These are phyloP conservation scores for Naso thynnoides DNA, from an alignment of 2,797 vertebrate genomes.

Conservation along the genomic window DNA sequence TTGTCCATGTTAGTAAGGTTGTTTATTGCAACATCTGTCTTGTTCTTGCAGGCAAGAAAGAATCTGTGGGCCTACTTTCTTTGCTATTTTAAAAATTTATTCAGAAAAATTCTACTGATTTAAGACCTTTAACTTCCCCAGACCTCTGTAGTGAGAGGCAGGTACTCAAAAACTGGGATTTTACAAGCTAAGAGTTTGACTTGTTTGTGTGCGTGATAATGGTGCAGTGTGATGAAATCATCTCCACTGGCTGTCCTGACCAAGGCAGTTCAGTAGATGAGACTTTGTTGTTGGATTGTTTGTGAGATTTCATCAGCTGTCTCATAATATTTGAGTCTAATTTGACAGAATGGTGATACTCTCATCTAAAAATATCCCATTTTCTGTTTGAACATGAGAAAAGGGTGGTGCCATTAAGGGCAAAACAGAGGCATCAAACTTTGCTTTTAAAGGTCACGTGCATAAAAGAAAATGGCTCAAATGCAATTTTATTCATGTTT, in stretches of 20 bases:
- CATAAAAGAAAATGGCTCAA: no score
- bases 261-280: slow-evolving; percentile 13
- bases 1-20: no score
- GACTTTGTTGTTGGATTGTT: slow-evolving; percentile 38
- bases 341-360: slow-evolving; percentile 60
- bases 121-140: not conserved
- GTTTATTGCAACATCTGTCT: not conserved
- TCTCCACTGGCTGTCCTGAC: slow-evolving; percentile 12
- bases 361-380: slow-evolving; percentile 52
- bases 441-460: no score
- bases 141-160: not conserved
- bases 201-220: not conserved
- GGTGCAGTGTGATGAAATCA: slow-evolving; percentile 12
- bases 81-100: slow-evolving; percentile 1
- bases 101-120: not conserved
- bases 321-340: slow-evolving; percentile 34
- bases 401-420: not conserved
- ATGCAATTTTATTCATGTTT: no score
- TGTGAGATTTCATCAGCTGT: slow-evolving; percentile 28
- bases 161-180: not conserved
- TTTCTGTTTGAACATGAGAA: slow-evolving; percentile 23
- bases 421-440: not conserved
- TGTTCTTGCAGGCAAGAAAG: not conserved
- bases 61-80: not conserved
- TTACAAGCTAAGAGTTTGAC: not conserved